Percentiles rank a stretch among this genome's conserved stretches.
These are phyloP conservation scores for Lepidurus packardi DNA, from an alignment of 1,140 invertebrate species.

Conservation along the genomic window DNA sequence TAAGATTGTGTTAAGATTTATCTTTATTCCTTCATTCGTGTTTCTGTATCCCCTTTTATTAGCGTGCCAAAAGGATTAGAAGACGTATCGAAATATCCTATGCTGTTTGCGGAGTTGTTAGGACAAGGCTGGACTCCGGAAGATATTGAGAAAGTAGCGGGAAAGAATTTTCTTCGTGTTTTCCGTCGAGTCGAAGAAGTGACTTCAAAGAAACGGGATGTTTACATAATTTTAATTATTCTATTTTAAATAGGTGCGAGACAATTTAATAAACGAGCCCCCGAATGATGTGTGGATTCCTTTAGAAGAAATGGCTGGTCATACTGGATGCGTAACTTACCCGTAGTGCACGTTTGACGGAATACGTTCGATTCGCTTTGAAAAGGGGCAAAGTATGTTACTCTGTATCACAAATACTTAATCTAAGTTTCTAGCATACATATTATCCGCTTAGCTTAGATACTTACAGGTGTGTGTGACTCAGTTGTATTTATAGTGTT, in stretches of 20 bases:
- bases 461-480: no score
- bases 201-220: not conserved
- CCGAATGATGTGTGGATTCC: not conserved
- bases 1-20: not conserved
- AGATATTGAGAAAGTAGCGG: slow-evolving; percentile 49
- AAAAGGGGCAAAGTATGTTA: no score
- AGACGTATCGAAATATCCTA: slow-evolving; percentile 83
- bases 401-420: no score
- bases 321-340: not conserved
- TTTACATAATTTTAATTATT: not conserved
- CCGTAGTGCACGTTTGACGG: not conserved
- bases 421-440: no score
- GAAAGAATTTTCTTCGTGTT: slow-evolving; percentile 49
- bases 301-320: not conserved
- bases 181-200: slow-evolving; percentile 49
- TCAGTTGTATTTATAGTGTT: no score
- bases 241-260: not conserved
- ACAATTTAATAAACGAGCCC: not conserved
- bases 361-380: no score
- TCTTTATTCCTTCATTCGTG: not conserved
- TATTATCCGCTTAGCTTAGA: no score
- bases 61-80: slow-evolving; percentile 76
- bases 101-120: slow-evolving; percentile 56
- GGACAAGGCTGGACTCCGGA: slow-evolving; percentile 45
- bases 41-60: slow-evolving; percentile 36